A percentile compares a stretch with the other conserved stretches of the same genome.
These are phyloP conservation scores for Hesperia comma DNA, from an alignment of 2,888 invertebrate genomes.

Conservation along the genomic window DNA sequence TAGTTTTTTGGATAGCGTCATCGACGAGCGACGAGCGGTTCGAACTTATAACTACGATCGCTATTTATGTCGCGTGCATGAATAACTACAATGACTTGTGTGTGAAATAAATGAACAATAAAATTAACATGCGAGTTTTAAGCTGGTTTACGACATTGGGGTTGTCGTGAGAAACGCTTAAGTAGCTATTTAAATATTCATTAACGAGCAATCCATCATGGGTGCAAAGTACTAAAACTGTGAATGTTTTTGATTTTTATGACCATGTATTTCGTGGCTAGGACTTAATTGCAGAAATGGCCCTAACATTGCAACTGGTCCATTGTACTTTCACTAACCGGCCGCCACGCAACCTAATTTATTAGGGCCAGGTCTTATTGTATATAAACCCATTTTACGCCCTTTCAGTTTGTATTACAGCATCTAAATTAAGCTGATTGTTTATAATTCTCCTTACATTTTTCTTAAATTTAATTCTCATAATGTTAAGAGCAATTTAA, in stretches of 20 bases:
- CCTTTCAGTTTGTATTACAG: not conserved
- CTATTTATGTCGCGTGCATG: conserved; percentile 4
- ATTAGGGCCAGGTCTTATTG: conserved; percentile 13
- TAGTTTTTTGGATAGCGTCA: conserved; percentile 7
- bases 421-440: no score
- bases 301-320: conserved; percentile 17
- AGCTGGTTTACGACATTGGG: conserved; percentile 8
- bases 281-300: conserved; percentile 25
- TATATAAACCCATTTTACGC: conserved; percentile 4
- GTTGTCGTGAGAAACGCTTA: conserved; percentile 27
- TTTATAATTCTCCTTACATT: no score
- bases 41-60: not conserved
- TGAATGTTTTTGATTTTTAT: conserved; percentile 6
- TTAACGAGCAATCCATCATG: conserved; percentile 10
- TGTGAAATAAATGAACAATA: conserved; percentile 16
- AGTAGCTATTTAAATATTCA: conserved; percentile 18
- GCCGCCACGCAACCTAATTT: conserved; percentile 29
- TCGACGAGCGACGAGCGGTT: conserved; percentile 11
- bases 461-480: no score
- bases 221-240: not conserved
- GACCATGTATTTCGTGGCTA: not conserved
- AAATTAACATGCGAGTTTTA: conserved; percentile 5
- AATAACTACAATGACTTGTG: conserved; percentile 13
- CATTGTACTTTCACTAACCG: conserved; percentile 32
- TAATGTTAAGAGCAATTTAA: no score